Evolutionary conservation across 2,113 vertebrate genomes (phyloP), one percentile per base, ranked within the genome.

Genomic region (Aptenodytes forsteri): DNA sequence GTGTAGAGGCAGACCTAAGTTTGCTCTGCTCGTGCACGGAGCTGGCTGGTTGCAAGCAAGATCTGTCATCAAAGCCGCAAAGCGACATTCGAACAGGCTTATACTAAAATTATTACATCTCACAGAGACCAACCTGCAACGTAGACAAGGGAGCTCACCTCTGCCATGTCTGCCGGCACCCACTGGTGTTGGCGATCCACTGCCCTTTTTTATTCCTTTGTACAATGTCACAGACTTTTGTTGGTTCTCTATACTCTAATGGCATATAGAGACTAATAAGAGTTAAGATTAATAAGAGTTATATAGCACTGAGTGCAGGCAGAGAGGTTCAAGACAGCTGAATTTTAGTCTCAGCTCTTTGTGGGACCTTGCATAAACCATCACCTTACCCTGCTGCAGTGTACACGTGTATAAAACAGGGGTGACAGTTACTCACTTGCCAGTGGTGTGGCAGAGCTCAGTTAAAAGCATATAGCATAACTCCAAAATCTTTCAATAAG

Each of bases 161-260:
- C 29, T 64, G 26, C 38, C 23, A 15, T 0, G 1, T 59, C 79
- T 64, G 56, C 19, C 10, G 1, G 25, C 22, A n/a, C 36, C 3
- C 65, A 64, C 16, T 47, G 71, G 11, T 11, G 15, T 1, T 65
- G 66, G 82, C 9, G 26, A 59, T 25, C 14, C 47, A 40, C 25
- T 52, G 23, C 20, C 7, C 46, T 62, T 76, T 32, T 67, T 72
- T 21, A 49, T 34, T 54, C 61, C 42, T 59, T 56, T 52, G 56
- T 36, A 47, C 16, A 64, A 47, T 6, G 14, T 26, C 61, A 58
- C 61, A 58, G 27, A 40, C 7, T 70, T 88, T 23, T 40, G 12
- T 11, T 90, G 44, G 59, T 30, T 82, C 27, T 79, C 44, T 65
- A 20, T 18, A 15, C 15, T 82, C 5, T 8, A 12, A 30, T 7